These are phyloP conservation scores for Drosophila aff. DNA, from an alignment of 1,140 invertebrate species.

Conservation along the genomic window DNA sequence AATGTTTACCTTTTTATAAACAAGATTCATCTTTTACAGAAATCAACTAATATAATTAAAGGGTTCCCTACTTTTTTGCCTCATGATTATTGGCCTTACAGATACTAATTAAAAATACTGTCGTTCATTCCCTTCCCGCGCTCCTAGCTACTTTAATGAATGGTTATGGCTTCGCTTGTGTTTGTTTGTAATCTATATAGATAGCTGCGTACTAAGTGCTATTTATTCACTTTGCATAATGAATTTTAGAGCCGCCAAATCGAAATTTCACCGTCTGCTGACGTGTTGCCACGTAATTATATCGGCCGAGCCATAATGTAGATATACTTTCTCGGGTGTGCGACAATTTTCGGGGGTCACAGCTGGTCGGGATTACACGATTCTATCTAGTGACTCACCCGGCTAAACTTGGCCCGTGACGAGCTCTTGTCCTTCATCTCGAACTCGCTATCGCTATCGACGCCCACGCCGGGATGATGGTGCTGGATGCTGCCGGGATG, in stretches of 20 bases:
- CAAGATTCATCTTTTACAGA: background rate
- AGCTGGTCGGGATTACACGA: conserved; percentile 58
- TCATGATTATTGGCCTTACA: conserved; percentile 6
- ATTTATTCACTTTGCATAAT: conserved; percentile 67
- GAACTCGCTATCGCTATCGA: conserved; percentile 86
- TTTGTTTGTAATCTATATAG: conserved; percentile 54
- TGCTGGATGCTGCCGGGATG: conserved; percentile 62
- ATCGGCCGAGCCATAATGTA: conserved; percentile 47
- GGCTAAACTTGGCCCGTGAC: conserved; percentile 84
- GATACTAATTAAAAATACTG: background rate
- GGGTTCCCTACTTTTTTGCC: background rate
- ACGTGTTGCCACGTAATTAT: conserved; percentile 41
- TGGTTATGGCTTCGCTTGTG: background rate
- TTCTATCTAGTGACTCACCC: conserved; percentile 62
- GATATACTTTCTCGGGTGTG: conserved; percentile 16
- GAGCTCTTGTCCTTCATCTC: conserved; percentile 86
- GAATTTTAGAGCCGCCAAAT: conserved; percentile 51
- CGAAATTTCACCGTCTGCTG: conserved; percentile 21
- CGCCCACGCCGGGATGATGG: conserved; percentile 67
- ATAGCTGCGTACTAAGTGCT: conserved; percentile 44
- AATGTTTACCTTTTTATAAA: background rate
- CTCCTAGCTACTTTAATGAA: conserved; percentile 27
- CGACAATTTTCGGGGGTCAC: conserved; percentile 24
- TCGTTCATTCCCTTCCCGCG: background rate
- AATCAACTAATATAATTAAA: background rate